Conservation (phyloP, 2,888 invertebrate genomes). For the Itoplectis maculator region DNA sequence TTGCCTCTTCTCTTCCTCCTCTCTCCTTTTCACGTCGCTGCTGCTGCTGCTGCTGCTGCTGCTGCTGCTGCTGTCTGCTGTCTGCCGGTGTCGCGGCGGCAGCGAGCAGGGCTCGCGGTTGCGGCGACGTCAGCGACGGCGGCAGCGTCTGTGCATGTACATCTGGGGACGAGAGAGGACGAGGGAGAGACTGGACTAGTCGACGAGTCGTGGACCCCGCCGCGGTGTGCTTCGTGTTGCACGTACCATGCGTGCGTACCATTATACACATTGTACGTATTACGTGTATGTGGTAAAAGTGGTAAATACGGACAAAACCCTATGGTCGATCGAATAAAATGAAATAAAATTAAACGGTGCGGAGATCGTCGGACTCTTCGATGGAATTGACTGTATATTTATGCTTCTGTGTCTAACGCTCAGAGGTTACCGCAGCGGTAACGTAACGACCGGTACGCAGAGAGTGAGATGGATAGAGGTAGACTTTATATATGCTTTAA, state of each 20-base stretch:
- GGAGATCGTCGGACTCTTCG: too few relatives aligned
- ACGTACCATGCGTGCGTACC: conserved; percentile 37
- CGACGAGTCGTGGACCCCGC: conserved; percentile 72
- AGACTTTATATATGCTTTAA: conserved; percentile 37
- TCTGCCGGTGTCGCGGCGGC: conserved; percentile 38
- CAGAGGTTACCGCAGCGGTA: conserved; percentile 4
- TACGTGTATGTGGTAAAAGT: not conserved
- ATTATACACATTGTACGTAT: conserved; percentile 9
- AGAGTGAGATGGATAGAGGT: too few relatives aligned
- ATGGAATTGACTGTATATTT: not conserved
- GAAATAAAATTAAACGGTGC: too few relatives aligned
- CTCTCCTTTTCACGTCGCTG: not conserved
- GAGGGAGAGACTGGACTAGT: conserved; percentile 61
- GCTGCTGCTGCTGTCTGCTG: conserved; percentile 47
- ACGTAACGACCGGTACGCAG: conserved; percentile 66
- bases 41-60: conserved; percentile 31
- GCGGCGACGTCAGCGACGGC: conserved; percentile 19
- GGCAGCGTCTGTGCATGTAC: conserved; percentile 46
- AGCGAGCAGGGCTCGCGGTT: conserved; percentile 15
- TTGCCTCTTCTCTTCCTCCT: conserved; percentile 42
- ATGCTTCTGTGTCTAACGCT: conserved; percentile 4
- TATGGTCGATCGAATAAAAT: too few relatives aligned
- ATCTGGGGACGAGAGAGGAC: conserved; percentile 45
- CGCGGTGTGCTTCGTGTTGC: conserved; percentile 41
- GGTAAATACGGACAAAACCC: too few relatives aligned